Evolutionary conservation across 2,797 vertebrate genomes (phyloP), one percentile per base, ranked within the genome.

Genomic region (Lacerta viridis): DNA sequence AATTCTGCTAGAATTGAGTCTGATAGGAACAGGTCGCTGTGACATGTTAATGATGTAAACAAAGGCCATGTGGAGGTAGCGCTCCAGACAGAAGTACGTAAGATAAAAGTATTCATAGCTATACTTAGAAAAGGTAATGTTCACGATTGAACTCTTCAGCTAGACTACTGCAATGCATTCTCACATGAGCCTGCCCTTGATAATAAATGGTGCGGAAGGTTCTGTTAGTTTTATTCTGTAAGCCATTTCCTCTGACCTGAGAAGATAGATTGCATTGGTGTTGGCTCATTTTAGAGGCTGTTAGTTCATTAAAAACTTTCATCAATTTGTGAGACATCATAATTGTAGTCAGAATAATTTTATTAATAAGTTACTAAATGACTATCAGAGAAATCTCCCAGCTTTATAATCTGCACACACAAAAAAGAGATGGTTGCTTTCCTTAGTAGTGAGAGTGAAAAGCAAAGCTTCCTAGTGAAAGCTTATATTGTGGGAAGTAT

Each of bases 281-380:
- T 68, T 69, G 94, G 85, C 90, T 71, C 83, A 84, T 0, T 84
- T n/a, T 72, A 64, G 39, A 82, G 88, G 83, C 93, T 93, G 89
- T 85, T 93, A 84, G 86, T 64, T 85, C 93, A 91, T 87, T 72
- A 76, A 78, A 90, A 41, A 25, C 61, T 46, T 95, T 36, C 91
- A 94, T 85, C 9, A 2, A 0, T 0, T 80, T 77, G 86, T 86
- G 71, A 84, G 92, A 72, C 86, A 82, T 88, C 41, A 77, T 88
- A 36, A 7, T 91, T 20, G 2, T 91, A 87, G 92, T 91, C 93
- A 92, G 85, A 74, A 41, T 3, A 77, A 68, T 29, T 88, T 87
- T 90, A 82, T 92, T 93, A 93, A 92, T 91, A 90, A 89, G 95
- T 43, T 84, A 50, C 13, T 75, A 80, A 81, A 82, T 74, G 27